Evolutionary conservation across 2,797 vertebrate species (phyloP).

Genomic region (Molothrus aeneus): DNA sequence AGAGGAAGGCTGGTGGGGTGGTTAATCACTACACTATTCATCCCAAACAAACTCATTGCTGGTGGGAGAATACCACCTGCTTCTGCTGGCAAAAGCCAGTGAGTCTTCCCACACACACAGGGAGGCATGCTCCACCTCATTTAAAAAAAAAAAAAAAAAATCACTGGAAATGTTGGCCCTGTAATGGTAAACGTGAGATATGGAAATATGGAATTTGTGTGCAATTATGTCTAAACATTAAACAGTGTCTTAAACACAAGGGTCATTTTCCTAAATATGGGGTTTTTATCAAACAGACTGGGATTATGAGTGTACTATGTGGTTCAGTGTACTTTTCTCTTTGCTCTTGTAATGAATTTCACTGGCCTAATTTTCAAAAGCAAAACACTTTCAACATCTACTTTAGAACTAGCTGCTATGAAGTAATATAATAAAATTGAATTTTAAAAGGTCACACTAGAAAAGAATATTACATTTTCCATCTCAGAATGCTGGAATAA

Average conservation of each 20-base stretch:
- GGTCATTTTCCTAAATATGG: not conserved
- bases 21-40: not conserved
- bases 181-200: not conserved
- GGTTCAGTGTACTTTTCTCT: not conserved
- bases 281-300: not conserved
- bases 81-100: not conserved
- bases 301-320: not conserved
- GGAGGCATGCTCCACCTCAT: not conserved
- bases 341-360: not conserved
- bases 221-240: not conserved
- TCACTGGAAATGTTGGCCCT: not conserved
- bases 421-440: not conserved
- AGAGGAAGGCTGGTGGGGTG: not conserved
- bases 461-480: not conserved
- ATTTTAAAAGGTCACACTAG: not conserved
- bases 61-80: constrained; percentile 40
- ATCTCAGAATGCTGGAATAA: not conserved
- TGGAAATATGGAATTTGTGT: not conserved
- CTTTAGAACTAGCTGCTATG: not conserved
- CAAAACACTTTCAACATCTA: not conserved
- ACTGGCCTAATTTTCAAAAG: not conserved
- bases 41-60: constrained; percentile 22
- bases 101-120: not conserved
- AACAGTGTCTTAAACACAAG: not conserved
- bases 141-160: not conserved